Percentiles rank a stretch among this genome's conserved stretches.
Conservation (phyloP, 2,113 vertebrate genomes). For the Chaetodon auriga region DNA sequence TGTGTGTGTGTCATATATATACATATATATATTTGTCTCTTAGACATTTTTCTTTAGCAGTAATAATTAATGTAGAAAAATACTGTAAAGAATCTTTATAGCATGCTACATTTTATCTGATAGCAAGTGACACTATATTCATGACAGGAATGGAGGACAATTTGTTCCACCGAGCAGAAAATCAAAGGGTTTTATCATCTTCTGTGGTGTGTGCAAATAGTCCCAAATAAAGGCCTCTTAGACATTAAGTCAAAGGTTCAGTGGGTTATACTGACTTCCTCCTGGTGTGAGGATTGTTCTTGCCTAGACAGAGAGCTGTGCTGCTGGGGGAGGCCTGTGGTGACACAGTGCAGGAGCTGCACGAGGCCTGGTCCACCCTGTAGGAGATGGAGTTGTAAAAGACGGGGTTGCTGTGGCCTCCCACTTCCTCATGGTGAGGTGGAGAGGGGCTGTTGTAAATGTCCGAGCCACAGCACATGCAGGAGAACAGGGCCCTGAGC, state of each 20-base stretch:
- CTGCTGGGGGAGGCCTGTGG: conserved; percentile 82
- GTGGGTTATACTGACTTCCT: conserved; percentile 86
- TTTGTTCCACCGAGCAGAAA: conserved; percentile 29
- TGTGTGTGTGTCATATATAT: no score
- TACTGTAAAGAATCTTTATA: conserved; percentile 4
- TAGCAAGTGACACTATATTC: conserved; percentile 8
- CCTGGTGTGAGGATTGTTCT: conserved; percentile 67
- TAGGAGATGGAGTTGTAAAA: conserved; percentile 88
- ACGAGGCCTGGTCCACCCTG: conserved; percentile 82
- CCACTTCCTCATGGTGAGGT: conserved; percentile 74
- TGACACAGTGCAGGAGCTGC: conserved; percentile 82
- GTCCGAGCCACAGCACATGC: conserved; percentile 81
- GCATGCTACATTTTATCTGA: conserved; percentile 23
- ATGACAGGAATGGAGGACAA: background rate
- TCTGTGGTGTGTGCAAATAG: conserved; percentile 2
- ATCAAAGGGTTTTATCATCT: background rate
- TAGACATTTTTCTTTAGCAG: background rate
- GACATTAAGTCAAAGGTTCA: background rate
- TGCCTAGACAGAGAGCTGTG: conserved; percentile 63
- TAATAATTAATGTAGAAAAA: conserved; percentile 37
- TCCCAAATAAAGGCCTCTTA: conserved; percentile 7
- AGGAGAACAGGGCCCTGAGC: conserved; percentile 76
- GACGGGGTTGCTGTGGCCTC: conserved; percentile 86
- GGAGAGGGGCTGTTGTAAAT: conserved; percentile 58
- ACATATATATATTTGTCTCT: background rate